Evolutionary conservation across 2,797 vertebrate genomes (phyloP).

Genomic region (Malurus splendens): DNA sequence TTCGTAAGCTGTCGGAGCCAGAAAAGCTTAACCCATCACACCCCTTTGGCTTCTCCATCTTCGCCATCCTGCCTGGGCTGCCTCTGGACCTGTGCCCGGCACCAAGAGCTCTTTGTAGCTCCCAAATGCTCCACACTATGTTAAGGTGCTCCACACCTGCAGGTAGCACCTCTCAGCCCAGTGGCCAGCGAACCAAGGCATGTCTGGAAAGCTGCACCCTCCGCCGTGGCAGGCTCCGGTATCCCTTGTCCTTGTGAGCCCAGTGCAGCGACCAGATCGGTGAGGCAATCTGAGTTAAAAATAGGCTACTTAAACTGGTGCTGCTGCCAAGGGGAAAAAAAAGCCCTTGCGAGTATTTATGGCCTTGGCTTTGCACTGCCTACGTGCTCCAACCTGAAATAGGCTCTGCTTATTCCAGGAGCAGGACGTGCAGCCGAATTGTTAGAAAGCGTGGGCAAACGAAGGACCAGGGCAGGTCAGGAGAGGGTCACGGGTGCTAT

Average conservation of each 20-base stretch:
- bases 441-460: neutral
- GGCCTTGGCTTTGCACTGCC: slow-evolving; percentile 26
- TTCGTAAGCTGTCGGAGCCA: neutral
- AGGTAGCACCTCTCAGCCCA: neutral
- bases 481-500: neutral
- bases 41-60: neutral
- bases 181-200: neutral
- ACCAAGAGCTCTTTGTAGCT: neutral
- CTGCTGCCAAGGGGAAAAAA: slow-evolving; percentile 1
- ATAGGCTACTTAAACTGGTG: slow-evolving; percentile 52
- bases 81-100: accelerated
- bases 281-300: slow-evolving; percentile 34
- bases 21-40: neutral
- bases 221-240: neutral
- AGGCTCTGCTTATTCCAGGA: slow-evolving; percentile 14
- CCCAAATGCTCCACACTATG: neutral
- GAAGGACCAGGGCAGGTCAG: neutral
- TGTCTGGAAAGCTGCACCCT: neutral
- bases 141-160: neutral
- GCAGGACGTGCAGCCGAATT: neutral
- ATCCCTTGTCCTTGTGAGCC: neutral
- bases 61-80: neutral
- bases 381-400: slow-evolving; percentile 46
- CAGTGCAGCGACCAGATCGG: neutral
- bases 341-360: neutral